Base-by-base conservation (phyloP, 2,113 vertebrate genomes). In the Polypterus senegalus region DNA sequence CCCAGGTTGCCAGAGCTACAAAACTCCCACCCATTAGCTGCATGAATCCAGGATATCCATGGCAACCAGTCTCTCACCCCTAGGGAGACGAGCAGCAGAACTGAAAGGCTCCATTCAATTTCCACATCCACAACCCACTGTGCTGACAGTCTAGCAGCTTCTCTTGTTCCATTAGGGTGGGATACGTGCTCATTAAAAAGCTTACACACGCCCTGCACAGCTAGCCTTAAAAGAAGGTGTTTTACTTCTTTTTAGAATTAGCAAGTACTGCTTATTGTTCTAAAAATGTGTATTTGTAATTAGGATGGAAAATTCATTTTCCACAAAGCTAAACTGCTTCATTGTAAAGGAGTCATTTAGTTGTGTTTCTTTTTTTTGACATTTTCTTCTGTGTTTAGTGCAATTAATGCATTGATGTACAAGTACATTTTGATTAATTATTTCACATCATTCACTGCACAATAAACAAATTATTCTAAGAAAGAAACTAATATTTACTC, bases 11-110 rank as follows among this genome's bases (percentile, higher is more conserved):
- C 86, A 88, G 73, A 71, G 80, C 84, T 86, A 87, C 88, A 87
- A 65, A 76, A 83, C 86, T 87, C 87, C 89, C 86, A 91, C 88
- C 89, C 76, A 88, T 86, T 91, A 86, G 85, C 87, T 84, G 86
- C 86, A 87, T 86, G 90, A 92, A 83, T 90, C 88, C 82, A 84
- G 77, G 76, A 93, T 96, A 94, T 91, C 92, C 93, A 96, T 96
- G 92, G 93, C 90, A 97, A 97, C 94, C 78, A 4, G 82, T 82
- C 85, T 88, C 84, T 87, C 90, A 89, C 85, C 82, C 85, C 84
- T 76, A 70, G 91, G 88, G 90, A 88, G 86, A 91, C 85, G 77
- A 89, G 84, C 83, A 81, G 86, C 76, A 63, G 73, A 89, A 88
- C 71, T 88, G 90, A 86, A 91, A 90, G 78, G 77, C 86, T 87